Percentiles rank a stretch among this genome's conserved stretches.
phyloP scores from a whole-genome alignment of 2,797 vertebrate species.

The Diplodus puntazzo region DNA sequence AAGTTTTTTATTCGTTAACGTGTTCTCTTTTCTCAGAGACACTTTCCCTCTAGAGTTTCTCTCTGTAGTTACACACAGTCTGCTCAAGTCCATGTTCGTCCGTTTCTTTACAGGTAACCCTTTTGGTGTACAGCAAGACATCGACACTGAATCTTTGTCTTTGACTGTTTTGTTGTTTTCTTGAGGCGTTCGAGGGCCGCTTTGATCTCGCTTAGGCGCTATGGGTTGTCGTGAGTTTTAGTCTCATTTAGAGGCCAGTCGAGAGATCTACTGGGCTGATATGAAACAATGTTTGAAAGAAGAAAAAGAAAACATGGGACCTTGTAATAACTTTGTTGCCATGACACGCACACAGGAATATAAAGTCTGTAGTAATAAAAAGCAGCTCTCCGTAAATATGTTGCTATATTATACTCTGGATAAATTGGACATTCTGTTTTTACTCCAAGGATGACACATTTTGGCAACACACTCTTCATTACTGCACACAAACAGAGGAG shows the following conservation, averaged over 20 bases:
- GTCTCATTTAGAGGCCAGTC: conserved; percentile 35
- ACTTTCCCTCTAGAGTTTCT: conserved; percentile 57
- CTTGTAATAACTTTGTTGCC: conserved; percentile 38
- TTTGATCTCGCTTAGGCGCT: conserved; percentile 52
- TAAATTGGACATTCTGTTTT: conserved; percentile 59
- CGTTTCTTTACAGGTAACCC: conserved; percentile 57
- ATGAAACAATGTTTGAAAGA: conserved; percentile 39
- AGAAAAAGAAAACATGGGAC: conserved; percentile 10
- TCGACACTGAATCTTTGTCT: conserved; percentile 54
- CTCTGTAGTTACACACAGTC: conserved; percentile 59
- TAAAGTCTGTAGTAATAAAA: conserved; percentile 52
- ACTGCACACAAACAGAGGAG: conserved; percentile 59
- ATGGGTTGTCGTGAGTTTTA: conserved; percentile 43
- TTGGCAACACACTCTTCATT: conserved; percentile 37
- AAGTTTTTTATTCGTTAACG: conserved; percentile 75
- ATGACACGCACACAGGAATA: conserved; percentile 50
- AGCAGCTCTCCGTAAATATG: conserved; percentile 58
- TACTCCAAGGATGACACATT: conserved; percentile 42
- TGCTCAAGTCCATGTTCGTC: conserved; percentile 63
- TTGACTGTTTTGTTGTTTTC: conserved; percentile 64
- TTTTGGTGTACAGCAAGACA: conserved; percentile 75
- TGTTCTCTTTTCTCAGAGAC: conserved; percentile 76
- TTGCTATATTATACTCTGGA: conserved; percentile 50
- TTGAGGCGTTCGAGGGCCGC: conserved; percentile 71
- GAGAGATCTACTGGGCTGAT: conserved; percentile 59